phyloP scores from a whole-genome alignment of 2,113 vertebrate genomes.

The Baryphthengus martii region DNA sequence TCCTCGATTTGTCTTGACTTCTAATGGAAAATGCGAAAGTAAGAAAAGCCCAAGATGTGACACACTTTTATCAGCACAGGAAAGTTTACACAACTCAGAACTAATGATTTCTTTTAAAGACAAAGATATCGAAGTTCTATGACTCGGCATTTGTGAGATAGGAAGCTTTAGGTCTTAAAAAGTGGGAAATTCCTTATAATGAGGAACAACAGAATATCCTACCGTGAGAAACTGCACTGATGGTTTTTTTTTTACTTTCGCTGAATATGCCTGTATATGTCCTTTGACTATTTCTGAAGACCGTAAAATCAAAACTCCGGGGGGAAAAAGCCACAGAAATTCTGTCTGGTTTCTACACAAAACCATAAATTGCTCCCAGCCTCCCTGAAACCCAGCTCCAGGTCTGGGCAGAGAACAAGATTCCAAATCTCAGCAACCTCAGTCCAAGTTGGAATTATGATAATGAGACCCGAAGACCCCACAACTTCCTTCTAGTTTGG shows the following conservation, averaged over 20 bases:
- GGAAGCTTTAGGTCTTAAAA: background rate
- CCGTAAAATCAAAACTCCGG: background rate
- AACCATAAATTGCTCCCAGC: constrained; percentile 36
- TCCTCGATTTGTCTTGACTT: background rate
- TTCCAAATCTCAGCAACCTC: background rate
- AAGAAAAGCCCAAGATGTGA: background rate
- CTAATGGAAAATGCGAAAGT: background rate
- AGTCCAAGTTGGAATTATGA: background rate
- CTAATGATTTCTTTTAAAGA: background rate
- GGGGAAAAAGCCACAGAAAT: constrained; percentile 7
- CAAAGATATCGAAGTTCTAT: background rate
- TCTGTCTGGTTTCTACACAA: constrained; percentile 23
- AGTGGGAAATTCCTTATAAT: background rate
- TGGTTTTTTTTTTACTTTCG: background rate
- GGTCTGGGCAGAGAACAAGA: background rate
- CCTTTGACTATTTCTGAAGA: constrained; percentile 22
- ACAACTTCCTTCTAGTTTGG: background rate
- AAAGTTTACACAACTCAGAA: background rate
- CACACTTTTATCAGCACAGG: background rate
- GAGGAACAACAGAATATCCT: background rate
- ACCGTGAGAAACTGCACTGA: background rate
- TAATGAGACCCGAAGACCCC: background rate
- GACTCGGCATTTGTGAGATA: constrained; percentile 18
- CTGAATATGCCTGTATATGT: background rate
- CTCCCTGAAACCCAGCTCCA: background rate